Percentiles rank a stretch among this genome's conserved stretches.
Evolutionary conservation across 2,797 vertebrate species (phyloP).

Genomic region (Poeciliopsis presidionis): DNA sequence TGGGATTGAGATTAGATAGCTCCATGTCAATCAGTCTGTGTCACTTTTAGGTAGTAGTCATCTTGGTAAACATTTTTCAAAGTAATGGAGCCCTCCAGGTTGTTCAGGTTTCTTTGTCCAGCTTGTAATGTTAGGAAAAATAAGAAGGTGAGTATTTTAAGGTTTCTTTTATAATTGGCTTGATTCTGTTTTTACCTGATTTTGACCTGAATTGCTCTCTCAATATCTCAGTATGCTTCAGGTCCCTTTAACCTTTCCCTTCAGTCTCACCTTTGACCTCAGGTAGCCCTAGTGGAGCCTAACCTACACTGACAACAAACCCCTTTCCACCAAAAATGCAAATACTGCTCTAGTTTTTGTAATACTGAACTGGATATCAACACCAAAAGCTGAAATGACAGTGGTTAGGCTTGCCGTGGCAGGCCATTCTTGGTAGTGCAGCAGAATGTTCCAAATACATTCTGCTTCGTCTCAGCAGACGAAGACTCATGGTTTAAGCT

Average conservation of each 20-base stretch:
- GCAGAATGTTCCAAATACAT: slow-evolving; percentile 9
- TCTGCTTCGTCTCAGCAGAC: too few relatives aligned
- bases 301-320: background rate
- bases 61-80: too few relatives aligned
- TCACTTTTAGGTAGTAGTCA: too few relatives aligned
- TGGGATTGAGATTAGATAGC: too few relatives aligned
- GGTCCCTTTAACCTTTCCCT: background rate
- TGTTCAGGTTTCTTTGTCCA: too few relatives aligned
- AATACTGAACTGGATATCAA: background rate
- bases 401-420: slow-evolving; percentile 10
- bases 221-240: background rate
- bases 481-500: too few relatives aligned
- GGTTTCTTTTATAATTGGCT: too few relatives aligned
- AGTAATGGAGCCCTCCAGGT: too few relatives aligned
- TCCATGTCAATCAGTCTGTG: too few relatives aligned
- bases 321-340: background rate
- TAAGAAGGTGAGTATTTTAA: too few relatives aligned
- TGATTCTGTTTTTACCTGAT: background rate
- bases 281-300: background rate
- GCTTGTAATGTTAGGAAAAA: too few relatives aligned
- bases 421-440: background rate
- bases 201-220: background rate
- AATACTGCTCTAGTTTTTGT: background rate
- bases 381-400: background rate
- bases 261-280: background rate